Evolutionary conservation across 2,797 vertebrate species (phyloP).

Genomic region (Novumbra hubbsi): DNA sequence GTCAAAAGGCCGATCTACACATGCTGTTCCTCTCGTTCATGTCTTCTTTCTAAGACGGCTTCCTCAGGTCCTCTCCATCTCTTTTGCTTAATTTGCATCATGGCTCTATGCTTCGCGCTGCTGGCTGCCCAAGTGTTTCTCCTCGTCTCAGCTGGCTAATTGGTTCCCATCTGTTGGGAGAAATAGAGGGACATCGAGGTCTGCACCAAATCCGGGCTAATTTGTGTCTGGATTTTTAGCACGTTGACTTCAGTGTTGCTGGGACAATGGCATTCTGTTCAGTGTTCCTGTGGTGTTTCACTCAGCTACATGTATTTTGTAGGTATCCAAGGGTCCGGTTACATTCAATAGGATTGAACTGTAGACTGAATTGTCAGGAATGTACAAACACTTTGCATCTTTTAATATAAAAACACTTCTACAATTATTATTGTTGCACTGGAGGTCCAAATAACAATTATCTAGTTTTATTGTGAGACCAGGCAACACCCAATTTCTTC

Average conservation of each 20-base stretch:
- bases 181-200: constrained; percentile 24
- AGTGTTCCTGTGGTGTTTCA: constrained; percentile 5
- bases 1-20: constrained; percentile 24
- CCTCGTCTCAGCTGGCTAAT: constrained; percentile 69
- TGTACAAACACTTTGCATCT: background rate
- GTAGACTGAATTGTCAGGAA: background rate
- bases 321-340: background rate
- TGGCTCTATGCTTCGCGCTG: constrained; percentile 42
- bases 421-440: too few relatives aligned
- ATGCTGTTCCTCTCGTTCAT: constrained; percentile 53
- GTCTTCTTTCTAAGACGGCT: constrained; percentile 48
- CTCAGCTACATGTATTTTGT: constrained; percentile 3
- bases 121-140: constrained; percentile 62
- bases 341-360: background rate
- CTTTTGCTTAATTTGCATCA: constrained; percentile 61
- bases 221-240: constrained; percentile 54
- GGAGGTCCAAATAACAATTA: too few relatives aligned
- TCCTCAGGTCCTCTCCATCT: constrained; percentile 42
- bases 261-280: background rate
- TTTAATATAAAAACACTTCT: too few relatives aligned
- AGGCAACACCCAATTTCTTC: too few relatives aligned
- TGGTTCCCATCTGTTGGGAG: constrained; percentile 71
- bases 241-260: constrained; percentile 40
- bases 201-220: constrained; percentile 47
- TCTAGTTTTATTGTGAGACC: too few relatives aligned